Evolutionary conservation across 2,113 vertebrate genomes (phyloP), one percentile per base, ranked within the genome.

Genomic region (Tursiops truncatus): DNA sequence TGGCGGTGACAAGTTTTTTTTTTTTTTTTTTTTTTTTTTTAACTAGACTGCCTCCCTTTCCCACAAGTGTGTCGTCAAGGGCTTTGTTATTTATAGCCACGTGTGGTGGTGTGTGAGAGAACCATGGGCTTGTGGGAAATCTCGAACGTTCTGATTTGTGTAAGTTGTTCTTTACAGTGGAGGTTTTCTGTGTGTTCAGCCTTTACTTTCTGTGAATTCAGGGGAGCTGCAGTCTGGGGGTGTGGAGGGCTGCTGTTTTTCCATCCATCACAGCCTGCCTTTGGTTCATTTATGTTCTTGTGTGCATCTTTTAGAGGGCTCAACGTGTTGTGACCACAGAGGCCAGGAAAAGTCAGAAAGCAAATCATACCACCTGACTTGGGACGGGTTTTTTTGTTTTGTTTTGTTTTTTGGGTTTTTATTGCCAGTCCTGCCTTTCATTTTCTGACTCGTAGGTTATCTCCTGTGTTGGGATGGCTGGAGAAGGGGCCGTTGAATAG

Each of bases 221-320:
- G 44, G 86, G 74, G 60, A 50, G 28, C 80, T 63, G 12, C 50
- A 15, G 1, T 25, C n/a, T 38, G 71, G 88, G 91, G 47, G 50
- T 71, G 79, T 86, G 65, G 12, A 76, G 31, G 36, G 28, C 25
- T 53, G 33, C 74, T 97, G 70, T 84, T 97, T 93, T 95, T 97
- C 92, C 56, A 8, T 6, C 62, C 15, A 38, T 65, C 36, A 23
- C 53, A 33, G 73, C 26, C 68, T 0, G 33, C n/a, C 41, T 96
- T 97, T 94, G 68, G 77, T 96, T 92, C 87, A 80, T 76, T 91
- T 92, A 17, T 94, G 73, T 50, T 90, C 84, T 82, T 23, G 25
- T 11, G 70, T 73, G 50, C 65, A 10, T 76, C 65, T 90, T 89
- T 33, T 38, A 47, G 25, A 80, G n/a, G n/a, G 31, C 18, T 25